These are phyloP conservation scores for Eucera pruinosa DNA, from an alignment of 2,888 invertebrate genomes.

Conservation along the genomic window DNA sequence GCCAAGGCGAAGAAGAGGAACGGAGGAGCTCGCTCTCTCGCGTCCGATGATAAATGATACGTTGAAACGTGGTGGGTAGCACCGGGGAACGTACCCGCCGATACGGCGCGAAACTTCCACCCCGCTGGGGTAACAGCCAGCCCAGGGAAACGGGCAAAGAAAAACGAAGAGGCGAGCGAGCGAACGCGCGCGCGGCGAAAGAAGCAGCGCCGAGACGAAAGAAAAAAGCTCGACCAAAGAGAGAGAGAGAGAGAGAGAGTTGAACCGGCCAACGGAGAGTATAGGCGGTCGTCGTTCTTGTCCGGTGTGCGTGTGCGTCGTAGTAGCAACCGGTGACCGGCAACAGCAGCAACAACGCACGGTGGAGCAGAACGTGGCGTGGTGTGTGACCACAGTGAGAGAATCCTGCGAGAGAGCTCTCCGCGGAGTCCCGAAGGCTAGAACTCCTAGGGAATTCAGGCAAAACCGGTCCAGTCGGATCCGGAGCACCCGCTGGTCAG, in stretches of 20 bases:
- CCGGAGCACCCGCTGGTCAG: constrained; percentile 78
- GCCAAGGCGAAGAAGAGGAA: no score
- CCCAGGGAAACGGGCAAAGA: constrained; percentile 24
- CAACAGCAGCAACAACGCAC: constrained; percentile 63
- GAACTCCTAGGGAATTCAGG: constrained; percentile 82
- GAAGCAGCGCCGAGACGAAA: no score
- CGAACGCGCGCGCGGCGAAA: no score
- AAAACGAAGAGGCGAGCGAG: constrained; percentile 20
- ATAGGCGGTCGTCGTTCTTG: no score
- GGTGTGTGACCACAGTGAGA: no score
- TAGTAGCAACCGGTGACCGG: constrained; percentile 60
- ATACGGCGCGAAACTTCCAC: constrained; percentile 75
- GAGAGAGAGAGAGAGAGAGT: no score
- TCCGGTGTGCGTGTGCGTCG: constrained; percentile 55
- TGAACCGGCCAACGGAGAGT: no score
- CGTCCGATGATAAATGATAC: constrained; percentile 75
- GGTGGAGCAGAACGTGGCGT: no score
- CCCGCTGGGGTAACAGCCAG: constrained; percentile 63
- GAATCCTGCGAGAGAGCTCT: constrained; percentile 58
- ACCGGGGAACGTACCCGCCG: constrained; percentile 59
- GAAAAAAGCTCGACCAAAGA: constrained; percentile 52
- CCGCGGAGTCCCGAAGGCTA: constrained; percentile 77
- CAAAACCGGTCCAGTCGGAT: constrained; percentile 84
- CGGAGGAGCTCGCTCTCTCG: no score
- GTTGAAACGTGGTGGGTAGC: constrained; percentile 72